Conservation (phyloP, 2,797 vertebrate species). For the Anguilla obscura region DNA sequence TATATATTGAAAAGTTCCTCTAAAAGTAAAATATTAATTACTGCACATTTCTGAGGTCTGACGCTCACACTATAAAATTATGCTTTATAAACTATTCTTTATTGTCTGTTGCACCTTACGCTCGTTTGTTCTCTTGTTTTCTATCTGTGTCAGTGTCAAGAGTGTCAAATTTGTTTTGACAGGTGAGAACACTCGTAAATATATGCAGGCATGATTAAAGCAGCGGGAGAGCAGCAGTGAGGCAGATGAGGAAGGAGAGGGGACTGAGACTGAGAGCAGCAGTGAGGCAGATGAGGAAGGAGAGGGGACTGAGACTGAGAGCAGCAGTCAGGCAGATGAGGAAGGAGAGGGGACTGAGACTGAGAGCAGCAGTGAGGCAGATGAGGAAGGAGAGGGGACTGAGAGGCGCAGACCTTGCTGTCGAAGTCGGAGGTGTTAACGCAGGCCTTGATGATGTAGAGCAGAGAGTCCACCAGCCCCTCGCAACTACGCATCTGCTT, state of each 20-base stretch:
- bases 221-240: neutral
- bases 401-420: slow-evolving; percentile 84
- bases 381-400: neutral
- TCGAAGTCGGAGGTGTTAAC: slow-evolving; percentile 98
- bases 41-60: neutral
- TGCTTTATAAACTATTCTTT: neutral
- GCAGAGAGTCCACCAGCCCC: slow-evolving; percentile 91
- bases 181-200: neutral
- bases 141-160: too few species aligned
- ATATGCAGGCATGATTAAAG: neutral
- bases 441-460: slow-evolving; percentile 96
- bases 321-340: too few species aligned
- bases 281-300: too few species aligned
- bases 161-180: too few species aligned
- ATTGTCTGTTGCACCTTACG: neutral
- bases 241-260: too few species aligned
- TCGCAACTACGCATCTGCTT: slow-evolving; percentile 95
- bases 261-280: too few species aligned
- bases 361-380: too few species aligned
- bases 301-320: too few species aligned
- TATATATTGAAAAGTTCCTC: neutral
- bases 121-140: too few species aligned
- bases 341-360: too few species aligned
- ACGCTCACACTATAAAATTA: neutral
- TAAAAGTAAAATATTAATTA: neutral